A percentile compares a stretch with the other conserved stretches of the same genome.
Evolutionary conservation across 2,888 invertebrate genomes (phyloP).

Genomic region (Dryobotodes eremita): DNA sequence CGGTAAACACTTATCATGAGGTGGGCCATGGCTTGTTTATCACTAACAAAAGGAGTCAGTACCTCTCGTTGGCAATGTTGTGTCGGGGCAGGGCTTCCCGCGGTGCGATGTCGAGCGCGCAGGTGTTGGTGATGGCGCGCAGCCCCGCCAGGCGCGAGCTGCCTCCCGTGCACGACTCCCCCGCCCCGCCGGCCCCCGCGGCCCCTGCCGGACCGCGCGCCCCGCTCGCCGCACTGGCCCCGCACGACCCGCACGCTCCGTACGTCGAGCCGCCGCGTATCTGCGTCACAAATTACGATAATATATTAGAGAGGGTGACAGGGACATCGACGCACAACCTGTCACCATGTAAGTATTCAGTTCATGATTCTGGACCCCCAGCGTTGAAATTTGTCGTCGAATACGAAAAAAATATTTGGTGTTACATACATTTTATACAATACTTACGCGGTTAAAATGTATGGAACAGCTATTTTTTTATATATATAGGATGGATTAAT

Average conservation of each 20-base stretch:
- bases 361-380: too few species aligned
- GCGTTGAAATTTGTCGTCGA: too few species aligned
- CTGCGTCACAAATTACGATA: neutral
- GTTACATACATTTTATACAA: too few species aligned
- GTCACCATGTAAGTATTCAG: too few species aligned
- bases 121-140: conserved; percentile 66
- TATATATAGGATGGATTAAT: too few species aligned
- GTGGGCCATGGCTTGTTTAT: neutral
- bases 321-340: too few species aligned
- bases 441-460: too few species aligned
- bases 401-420: too few species aligned
- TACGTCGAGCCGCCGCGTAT: conserved; percentile 20
- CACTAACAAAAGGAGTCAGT: neutral
- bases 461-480: too few species aligned
- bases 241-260: conserved; percentile 21
- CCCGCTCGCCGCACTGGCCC: conserved; percentile 1
- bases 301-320: too few species aligned
- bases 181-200: neutral
- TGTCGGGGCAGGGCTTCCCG: conserved; percentile 36
- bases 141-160: conserved; percentile 35
- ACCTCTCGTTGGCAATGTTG: conserved; percentile 73
- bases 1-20: neutral
- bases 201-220: conserved; percentile 2
- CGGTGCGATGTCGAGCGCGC: conserved; percentile 72
- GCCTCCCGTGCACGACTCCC: conserved; percentile 13